Evolutionary conservation across 1,140 invertebrate genomes (phyloP), one percentile per base, ranked within the genome.

Genomic region (Acyrthosiphon pisum): DNA sequence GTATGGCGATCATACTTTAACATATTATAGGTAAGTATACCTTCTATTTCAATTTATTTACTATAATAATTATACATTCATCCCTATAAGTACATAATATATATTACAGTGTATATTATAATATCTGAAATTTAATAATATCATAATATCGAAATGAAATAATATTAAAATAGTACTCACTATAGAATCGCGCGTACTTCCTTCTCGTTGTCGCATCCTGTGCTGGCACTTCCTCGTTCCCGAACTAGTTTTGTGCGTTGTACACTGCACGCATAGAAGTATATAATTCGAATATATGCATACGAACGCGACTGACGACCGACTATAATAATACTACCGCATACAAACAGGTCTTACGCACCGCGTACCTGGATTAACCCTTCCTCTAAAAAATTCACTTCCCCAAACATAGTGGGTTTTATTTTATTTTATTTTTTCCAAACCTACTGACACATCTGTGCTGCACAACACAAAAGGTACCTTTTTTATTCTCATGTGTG

Each of bases 361-460:
- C 91, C 81, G 81, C 76, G 48, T 93, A 93, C 91, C 91, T 93
- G 91, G 91, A 86, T 93, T 93, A 93, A 93, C 91, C 91, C 91
- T 93, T 93, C 91, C 91, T 93, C 91, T 44, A 44, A 83, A 93
- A 93, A 84, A 93, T 53, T 93, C 8, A 93, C 50, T 93, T 93
- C 91, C 91, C 91, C 81, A 93, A 93, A 93, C 91, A 93, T 86
- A 86, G 46, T 84, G 91, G 81, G 81, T 83, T 83, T 86, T 41
- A 41, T 90, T 90, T 90, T 88, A 35, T 48, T 76, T 90, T 91
- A n/a, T 91, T 20, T 48, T 76, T 35, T 50, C 23, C 14, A 93
- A 93, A 93, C 91, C 81, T 53, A 93, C 91, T 84, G 81, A 93
- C 91, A 93, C 91, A 93, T 93, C 91, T 93, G 91, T 93, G 81